These are phyloP conservation scores for Labeo catla DNA, from an alignment of 2,113 vertebrate genomes.

Conservation along the genomic window DNA sequence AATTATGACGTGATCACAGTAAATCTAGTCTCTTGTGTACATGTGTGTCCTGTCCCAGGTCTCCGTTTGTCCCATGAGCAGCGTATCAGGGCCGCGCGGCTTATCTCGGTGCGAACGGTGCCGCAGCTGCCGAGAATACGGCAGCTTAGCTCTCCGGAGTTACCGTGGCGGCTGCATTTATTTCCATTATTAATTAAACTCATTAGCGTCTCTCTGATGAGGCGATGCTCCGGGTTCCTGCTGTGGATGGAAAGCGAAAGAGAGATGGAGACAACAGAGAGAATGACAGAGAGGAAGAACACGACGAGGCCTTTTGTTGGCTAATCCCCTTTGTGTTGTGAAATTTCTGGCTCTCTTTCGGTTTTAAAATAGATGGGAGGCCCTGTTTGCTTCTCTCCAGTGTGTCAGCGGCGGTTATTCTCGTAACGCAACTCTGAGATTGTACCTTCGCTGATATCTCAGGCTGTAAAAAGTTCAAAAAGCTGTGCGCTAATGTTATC, in stretches of 20 bases:
- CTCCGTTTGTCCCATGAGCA: conserved; percentile 13
- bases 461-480: neutral
- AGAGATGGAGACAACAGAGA: conserved; percentile 8
- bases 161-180: conserved; percentile 70
- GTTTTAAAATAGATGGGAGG: conserved; percentile 33
- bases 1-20: conserved; percentile 18
- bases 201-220: conserved; percentile 70
- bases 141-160: conserved; percentile 60
- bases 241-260: conserved; percentile 53
- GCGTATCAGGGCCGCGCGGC: conserved; percentile 12
- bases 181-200: conserved; percentile 80
- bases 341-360: conserved; percentile 31
- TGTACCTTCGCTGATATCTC: conserved; percentile 11
- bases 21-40: neutral
- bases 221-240: conserved; percentile 62
- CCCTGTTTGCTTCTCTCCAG: conserved; percentile 20
- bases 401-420: conserved; percentile 36
- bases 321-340: conserved; percentile 51
- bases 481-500: neutral
- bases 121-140: conserved; percentile 70
- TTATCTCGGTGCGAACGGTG: conserved; percentile 60
- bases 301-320: conserved; percentile 51
- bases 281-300: conserved; percentile 7
- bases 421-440: conserved; percentile 1
- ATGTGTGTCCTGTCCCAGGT: conserved; percentile 14